Evolutionary conservation across 2,888 invertebrate genomes (phyloP), one percentile per base, ranked within the genome.

Genomic region (Polydesmus complanatus): DNA sequence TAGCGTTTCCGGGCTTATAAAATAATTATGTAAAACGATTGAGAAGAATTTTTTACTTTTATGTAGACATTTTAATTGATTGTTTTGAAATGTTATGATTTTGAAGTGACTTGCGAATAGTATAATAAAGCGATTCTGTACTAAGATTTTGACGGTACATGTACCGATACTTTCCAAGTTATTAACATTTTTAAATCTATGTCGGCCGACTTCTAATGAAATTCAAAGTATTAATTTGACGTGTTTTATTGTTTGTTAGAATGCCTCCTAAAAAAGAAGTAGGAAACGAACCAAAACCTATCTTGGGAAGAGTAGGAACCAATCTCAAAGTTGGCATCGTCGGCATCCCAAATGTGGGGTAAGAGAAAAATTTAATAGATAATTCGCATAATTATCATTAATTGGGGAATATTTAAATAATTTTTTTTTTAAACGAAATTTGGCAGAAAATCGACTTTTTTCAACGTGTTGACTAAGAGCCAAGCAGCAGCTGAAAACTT

Each of bases 401-500:
- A 19, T n/a, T n/a, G n/a, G n/a, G n/a, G n/a, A n/a, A n/a, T n/a
- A n/a, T n/a, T n/a, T n/a, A n/a, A n/a, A n/a, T n/a, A n/a, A n/a
- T n/a, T 61, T 49, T 21, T 66, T 54, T 19, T 27, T 55, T 61
- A 54, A 27, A 37, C 62, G 8, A 52, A 11, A 27, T 64, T 61
- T 65, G 69, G 47, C 65, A 76, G 76, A 64, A 98, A 98, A 77
- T 96, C 96, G 8, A 97, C 98, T 57, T 97, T 98, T 78, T 99
- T 99, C 81, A 99, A 99, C 77, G 95, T 97, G 25, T 78, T 99
- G 65, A 99, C 98, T 27, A 94, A 97, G 75, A 95, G 95, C 73
- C 86, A 89, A 71, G 97, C 93, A 3, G 86, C 94, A 60, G 98
- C 98, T 58, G 98, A 97, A 74, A 98, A 98, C 75, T 98, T 97